Conservation (phyloP, 2,113 vertebrate genomes). For the Lamprotornis superbus region DNA sequence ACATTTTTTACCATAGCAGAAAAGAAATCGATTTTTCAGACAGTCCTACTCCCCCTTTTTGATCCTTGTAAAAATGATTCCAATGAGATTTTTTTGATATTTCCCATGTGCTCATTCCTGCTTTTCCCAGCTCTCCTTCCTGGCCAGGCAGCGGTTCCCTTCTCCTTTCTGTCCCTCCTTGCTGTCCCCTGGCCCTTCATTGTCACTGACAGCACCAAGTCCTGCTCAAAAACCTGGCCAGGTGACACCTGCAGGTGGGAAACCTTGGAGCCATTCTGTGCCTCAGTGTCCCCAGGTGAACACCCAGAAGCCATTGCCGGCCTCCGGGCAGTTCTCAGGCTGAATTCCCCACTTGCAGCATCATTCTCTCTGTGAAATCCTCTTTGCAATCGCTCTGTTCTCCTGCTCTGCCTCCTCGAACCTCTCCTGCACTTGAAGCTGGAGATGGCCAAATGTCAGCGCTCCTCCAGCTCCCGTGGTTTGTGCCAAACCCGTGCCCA, state of each 20-base stretch:
- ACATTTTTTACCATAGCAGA: background rate
- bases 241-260: background rate
- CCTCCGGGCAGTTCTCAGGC: background rate
- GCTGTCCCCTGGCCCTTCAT: background rate
- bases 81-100: background rate
- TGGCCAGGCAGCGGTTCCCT: background rate
- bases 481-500: slow-evolving; percentile 13
- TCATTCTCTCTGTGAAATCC: background rate
- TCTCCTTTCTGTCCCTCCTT: background rate
- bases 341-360: background rate
- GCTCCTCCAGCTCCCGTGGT: background rate
- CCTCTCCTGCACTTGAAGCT: background rate
- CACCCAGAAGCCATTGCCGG: rapidly evolving
- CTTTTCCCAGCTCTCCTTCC: background rate
- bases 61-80: background rate
- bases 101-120: background rate
- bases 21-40: background rate
- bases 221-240: background rate
- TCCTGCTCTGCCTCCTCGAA: background rate
- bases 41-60: background rate
- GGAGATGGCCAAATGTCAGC: slow-evolving; percentile 38
- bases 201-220: background rate
- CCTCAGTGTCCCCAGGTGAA: background rate
- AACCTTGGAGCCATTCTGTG: background rate
- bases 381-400: background rate